Evolutionary conservation across 2,888 invertebrate species (phyloP).

Genomic region (Poecilus cupreus): DNA sequence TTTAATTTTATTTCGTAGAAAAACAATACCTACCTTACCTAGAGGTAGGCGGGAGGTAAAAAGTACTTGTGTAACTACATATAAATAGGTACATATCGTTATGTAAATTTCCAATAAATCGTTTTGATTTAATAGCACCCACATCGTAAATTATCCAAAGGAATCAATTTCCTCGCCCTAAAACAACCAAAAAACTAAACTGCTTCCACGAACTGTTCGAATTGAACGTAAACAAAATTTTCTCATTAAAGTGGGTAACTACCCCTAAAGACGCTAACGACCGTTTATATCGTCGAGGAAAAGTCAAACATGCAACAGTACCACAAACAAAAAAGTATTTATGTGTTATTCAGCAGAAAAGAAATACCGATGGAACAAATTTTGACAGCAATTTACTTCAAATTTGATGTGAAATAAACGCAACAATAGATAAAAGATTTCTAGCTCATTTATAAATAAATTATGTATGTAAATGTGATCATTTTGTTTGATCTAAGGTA

Average conservation of each 20-base stretch:
- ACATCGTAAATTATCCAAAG: not conserved
- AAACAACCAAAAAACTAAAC: slow-evolving; percentile 16
- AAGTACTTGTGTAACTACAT: no score
- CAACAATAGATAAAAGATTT: not conserved
- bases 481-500: not conserved
- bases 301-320: slow-evolving; percentile 36
- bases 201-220: slow-evolving; percentile 15
- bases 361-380: not conserved
- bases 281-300: slow-evolving; percentile 12
- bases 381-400: not conserved
- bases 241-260: slow-evolving; percentile 38
- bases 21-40: no score
- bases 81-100: no score
- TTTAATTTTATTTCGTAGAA: no score
- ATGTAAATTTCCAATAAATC: no score
- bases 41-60: no score
- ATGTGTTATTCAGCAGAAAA: not conserved
- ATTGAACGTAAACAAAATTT: slow-evolving; percentile 21
- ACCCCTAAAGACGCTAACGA: slow-evolving; percentile 13
- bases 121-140: no score
- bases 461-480: not conserved
- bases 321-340: not conserved
- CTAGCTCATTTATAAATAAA: not conserved
- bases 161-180: slow-evolving; percentile 4
- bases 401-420: not conserved